Evolutionary conservation across 2,888 invertebrate genomes (phyloP), one percentile per base, ranked within the genome.

Genomic region (Melitaea athalia): DNA sequence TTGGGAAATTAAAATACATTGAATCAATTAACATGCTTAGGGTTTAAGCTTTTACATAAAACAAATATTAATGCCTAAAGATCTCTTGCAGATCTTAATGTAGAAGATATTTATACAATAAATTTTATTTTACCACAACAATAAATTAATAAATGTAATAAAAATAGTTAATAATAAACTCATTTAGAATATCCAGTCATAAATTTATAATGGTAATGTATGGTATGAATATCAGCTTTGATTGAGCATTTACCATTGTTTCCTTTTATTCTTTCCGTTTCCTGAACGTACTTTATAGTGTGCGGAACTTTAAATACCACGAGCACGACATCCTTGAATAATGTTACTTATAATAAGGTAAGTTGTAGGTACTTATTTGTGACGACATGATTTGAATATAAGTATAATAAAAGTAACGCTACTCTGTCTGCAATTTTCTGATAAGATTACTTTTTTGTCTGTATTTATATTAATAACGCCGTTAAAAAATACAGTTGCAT

Each of bases 191-290:
- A 5, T 14, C 2, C 31, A 53, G 31, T 33, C 10, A 53, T 53
- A 53, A 31, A 53, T 53, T 31, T 53, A 14, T 31, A 33, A 53
- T 24, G 3, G 24, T 24, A 53, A n/a, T 10, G 3, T 15, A 45
- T 14, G 45, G n/a, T 24, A 31, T 33, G n/a, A 55, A 52, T 14
- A 33, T 33, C n/a, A n/a, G n/a, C 14, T 33, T 6, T 55, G 33
- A 55, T 55, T 7, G 31, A 31, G 31, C 5, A 57, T 57, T 38
- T 57, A 57, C 57, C 15, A 57, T 57, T 38, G 43, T 59, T 67
- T 67, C 62, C 67, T 67, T 61, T 67, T 62, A 33, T 57, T 62
- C 45, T 45, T 69, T 69, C 69, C 69, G 50, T 69, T 64, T 69
- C 62, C 61, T 55, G 59, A 62, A 42, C 52, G 57, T 59, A 53